Conservation (phyloP, 2,888 invertebrate species). For the Prosopocoilus inquinatus region DNA sequence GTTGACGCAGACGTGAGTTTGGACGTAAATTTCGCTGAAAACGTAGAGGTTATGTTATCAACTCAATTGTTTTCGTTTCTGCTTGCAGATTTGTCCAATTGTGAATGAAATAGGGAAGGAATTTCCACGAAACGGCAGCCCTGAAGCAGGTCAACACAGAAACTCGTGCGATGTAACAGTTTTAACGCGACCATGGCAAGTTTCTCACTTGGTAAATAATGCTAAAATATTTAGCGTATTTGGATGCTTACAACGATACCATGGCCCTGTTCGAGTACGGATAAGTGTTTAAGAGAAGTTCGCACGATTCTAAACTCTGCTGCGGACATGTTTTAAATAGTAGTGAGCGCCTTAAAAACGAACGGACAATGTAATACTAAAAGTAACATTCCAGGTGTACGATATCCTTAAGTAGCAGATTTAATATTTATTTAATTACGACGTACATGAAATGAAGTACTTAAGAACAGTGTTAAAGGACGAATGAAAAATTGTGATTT, state of each 20-base stretch:
- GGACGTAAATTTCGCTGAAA: conserved; percentile 32
- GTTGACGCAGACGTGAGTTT: neutral
- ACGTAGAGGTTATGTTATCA: conserved; percentile 44
- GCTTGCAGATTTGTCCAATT: conserved; percentile 26
- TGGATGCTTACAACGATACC: conserved; percentile 32
- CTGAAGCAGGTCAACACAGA: neutral
- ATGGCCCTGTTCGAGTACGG: conserved; percentile 53
- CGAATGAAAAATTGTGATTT: conserved; percentile 6
- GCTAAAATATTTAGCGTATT: conserved; percentile 8
- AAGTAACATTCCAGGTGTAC: neutral
- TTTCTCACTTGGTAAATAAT: conserved; percentile 8
- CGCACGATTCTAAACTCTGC: no score
- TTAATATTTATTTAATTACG: no score
- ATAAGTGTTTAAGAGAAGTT: conserved; percentile 27
- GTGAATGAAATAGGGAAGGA: conserved; percentile 22
- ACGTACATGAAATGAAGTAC: no score
- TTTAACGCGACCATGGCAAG: conserved; percentile 12
- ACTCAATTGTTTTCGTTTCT: conserved; percentile 39
- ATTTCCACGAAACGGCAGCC: neutral
- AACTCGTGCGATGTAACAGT: conserved; percentile 9
- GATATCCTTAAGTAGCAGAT: no score
- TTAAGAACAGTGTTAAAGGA: neutral
- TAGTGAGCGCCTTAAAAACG: neutral
- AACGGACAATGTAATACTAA: neutral
- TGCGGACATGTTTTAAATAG: no score